Percentiles rank a stretch among this genome's conserved stretches.
phyloP scores from a whole-genome alignment of 1,140 invertebrate species.

The Caenorhabditis brenneri region DNA sequence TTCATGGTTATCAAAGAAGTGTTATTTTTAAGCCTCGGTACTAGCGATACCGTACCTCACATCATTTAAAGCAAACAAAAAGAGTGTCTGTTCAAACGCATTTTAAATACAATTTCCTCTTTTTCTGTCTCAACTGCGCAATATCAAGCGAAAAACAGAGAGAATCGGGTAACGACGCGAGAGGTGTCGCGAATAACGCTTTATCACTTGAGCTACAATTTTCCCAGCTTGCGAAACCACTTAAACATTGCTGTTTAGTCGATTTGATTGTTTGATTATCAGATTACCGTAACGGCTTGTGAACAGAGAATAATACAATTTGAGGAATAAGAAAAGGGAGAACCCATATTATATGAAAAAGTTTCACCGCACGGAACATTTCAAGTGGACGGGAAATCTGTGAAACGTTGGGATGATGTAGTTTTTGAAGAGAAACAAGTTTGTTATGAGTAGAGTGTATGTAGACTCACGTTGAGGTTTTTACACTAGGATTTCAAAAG shows the following conservation, averaged over 20 bases:
- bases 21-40: neutral
- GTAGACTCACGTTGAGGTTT: no score
- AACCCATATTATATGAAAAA: neutral
- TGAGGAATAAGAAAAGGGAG: neutral
- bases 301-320: constrained; percentile 27
- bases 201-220: constrained; percentile 43
- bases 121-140: constrained; percentile 37
- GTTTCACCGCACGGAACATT: neutral
- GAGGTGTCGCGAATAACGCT: constrained; percentile 31
- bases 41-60: constrained; percentile 34
- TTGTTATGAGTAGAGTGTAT: no score
- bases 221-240: constrained; percentile 42
- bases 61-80: constrained; percentile 25
- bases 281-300: constrained; percentile 36
- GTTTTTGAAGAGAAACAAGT: no score
- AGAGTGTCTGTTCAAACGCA: constrained; percentile 43
- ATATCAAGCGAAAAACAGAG: constrained; percentile 3
- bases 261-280: constrained; percentile 24
- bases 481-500: no score
- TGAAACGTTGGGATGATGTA: no score
- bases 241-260: constrained; percentile 26
- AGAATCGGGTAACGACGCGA: no score
- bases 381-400: neutral
- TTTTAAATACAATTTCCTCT: constrained; percentile 35
- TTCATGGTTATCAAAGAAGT: neutral